Base-by-base conservation (phyloP, 1,140 invertebrate genomes). In the Choristoneura fumiferana region DNA sequence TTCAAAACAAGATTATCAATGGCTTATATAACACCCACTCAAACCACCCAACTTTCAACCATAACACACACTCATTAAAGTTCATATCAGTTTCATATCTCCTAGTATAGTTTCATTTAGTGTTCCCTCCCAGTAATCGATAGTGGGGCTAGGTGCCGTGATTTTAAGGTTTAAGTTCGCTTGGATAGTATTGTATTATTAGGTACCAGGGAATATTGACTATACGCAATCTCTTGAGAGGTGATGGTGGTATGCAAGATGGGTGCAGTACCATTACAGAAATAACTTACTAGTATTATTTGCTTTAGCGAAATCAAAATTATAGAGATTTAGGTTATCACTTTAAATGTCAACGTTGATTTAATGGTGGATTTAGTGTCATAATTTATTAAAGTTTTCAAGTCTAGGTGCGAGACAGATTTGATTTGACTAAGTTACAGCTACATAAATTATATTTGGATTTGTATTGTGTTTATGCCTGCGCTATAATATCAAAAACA, bases 261-360 rank as follows among this genome's bases (percentile, higher is more conserved):
- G 43, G 43, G 43, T 49, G 43, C 43, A 49, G 43, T 49, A 5
- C 6, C 39, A 10, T 45, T 22, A 49, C 22, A 49, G 43, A 8
- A 29, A 22, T 49, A 49, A 18, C 10, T 13, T 49, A 49, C 43
- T 29, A 33, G 6, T 49, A 49, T 49, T 29, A 22, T 22, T 45
- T 49, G 43, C n/a, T 22, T 3, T 29, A 6, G 22, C 17, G 22
- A 33, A 18, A 15, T 17, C 9, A 43, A 43, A 43, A 18, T 17
- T 22, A 17, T 22, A 33, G 18, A 22, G 43, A 49, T 49, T 33
- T 8, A 49, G 17, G 18, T 18, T 49, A 49, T 49, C 43, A 49
- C 22, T 49, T 49, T 22, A 49, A 49, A 49, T 22, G 43, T 22
- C 43, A 49, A 22, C n/a, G n/a, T n/a, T 12, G 43, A n/a, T 49